phyloP scores from a whole-genome alignment of 2,888 invertebrate species.

The Nephrocerus scutellatus region DNA sequence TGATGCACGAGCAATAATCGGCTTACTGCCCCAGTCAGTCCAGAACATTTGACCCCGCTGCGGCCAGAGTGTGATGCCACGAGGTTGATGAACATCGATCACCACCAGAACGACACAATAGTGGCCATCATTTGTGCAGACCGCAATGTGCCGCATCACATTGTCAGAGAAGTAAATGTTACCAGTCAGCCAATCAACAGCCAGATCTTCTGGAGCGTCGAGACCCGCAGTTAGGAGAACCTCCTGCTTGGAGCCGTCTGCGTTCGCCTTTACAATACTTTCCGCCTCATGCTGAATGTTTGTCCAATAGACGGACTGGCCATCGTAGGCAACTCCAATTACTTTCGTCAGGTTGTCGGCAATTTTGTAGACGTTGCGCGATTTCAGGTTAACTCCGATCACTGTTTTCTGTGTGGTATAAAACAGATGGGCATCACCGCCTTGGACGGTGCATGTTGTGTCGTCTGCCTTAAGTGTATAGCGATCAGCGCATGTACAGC shows the following conservation, averaged over 20 bases:
- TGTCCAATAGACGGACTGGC: slow-evolving; percentile 69
- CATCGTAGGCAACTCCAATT: slow-evolving; percentile 64
- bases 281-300: slow-evolving; percentile 64
- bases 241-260: slow-evolving; percentile 57
- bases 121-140: slow-evolving; percentile 61
- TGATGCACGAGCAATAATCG: slow-evolving; percentile 68
- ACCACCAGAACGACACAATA: slow-evolving; percentile 60
- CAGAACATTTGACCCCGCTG: slow-evolving; percentile 76
- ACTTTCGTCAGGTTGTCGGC: slow-evolving; percentile 53
- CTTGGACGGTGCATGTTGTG: slow-evolving; percentile 51
- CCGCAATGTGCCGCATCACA: slow-evolving; percentile 62
- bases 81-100: slow-evolving; percentile 57
- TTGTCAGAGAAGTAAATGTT: slow-evolving; percentile 80
- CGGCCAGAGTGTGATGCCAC: slow-evolving; percentile 65
- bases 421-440: slow-evolving; percentile 61
- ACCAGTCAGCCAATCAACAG: slow-evolving; percentile 69
- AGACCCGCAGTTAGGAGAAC: slow-evolving; percentile 60
- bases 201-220: slow-evolving; percentile 66
- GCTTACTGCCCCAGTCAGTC: slow-evolving; percentile 76
- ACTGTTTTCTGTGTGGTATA: slow-evolving; percentile 63
- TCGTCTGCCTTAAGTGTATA: slow-evolving; percentile 51
- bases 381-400: slow-evolving; percentile 56
- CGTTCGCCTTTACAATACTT: slow-evolving; percentile 58
- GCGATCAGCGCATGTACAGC: slow-evolving; percentile 58
- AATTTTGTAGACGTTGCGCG: slow-evolving; percentile 47